These are phyloP conservation scores for Forbesichthys papilliferus DNA, from an alignment of 2,113 vertebrate genomes.

Conservation along the genomic window DNA sequence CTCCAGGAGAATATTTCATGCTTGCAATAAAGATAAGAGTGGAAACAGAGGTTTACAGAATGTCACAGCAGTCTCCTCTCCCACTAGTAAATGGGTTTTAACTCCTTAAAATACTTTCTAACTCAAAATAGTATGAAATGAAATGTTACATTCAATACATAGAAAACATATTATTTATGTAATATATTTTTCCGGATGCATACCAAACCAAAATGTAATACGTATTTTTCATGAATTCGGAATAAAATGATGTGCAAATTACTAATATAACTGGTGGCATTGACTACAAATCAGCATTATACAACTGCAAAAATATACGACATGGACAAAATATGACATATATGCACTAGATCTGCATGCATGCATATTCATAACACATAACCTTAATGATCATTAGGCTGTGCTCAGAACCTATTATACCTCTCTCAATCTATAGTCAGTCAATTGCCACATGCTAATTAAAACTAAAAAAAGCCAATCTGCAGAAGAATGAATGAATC, in stretches of 20 bases:
- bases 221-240: conserved; percentile 21
- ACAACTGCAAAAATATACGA: conserved; percentile 11
- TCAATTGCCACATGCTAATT: conserved; percentile 32
- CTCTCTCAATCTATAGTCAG: conserved; percentile 1
- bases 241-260: conserved; percentile 21
- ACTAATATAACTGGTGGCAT: conserved; percentile 3
- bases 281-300: conserved; percentile 28
- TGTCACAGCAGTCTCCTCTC: conserved; percentile 3
- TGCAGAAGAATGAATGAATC: conserved; percentile 50
- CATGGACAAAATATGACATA: background rate
- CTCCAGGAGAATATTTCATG: conserved; percentile 24
- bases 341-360: conserved; percentile 3
- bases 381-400: no score
- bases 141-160: no score
- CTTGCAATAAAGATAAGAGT: conserved; percentile 35
- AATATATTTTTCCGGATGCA: background rate
- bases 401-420: background rate
- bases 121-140: conserved; percentile 16
- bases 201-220: background rate
- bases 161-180: background rate
- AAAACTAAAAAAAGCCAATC: conserved; percentile 47
- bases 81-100: conserved; percentile 44
- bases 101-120: conserved; percentile 32
- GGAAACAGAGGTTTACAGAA: conserved; percentile 8
- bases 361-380: conserved; percentile 7